Conservation (phyloP, 2,797 vertebrate genomes). For the Apogon talboti region DNA sequence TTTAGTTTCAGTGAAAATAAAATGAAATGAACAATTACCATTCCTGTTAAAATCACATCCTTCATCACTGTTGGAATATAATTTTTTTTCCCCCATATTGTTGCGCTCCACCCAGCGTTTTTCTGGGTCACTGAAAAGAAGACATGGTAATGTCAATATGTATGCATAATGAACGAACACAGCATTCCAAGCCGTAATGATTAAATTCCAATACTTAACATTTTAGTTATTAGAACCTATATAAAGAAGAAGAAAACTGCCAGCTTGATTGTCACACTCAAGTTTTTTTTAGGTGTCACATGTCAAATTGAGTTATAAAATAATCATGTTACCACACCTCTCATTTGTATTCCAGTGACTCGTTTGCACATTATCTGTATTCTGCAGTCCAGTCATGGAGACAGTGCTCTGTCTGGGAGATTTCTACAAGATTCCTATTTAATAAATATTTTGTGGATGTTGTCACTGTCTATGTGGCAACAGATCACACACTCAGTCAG, state of each 20-base stretch:
- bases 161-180: too few relatives aligned
- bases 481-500: slow-evolving; percentile 32
- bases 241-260: not conserved
- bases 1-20: too few relatives aligned
- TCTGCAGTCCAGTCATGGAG: slow-evolving; percentile 56
- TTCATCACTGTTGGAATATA: too few relatives aligned
- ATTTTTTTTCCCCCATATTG: too few relatives aligned
- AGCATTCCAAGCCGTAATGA: not conserved
- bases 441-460: slow-evolving; percentile 65
- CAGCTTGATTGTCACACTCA: slow-evolving; percentile 5
- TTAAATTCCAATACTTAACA: not conserved
- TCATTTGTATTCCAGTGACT: slow-evolving; percentile 66
- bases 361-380: slow-evolving; percentile 44
- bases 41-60: too few relatives aligned
- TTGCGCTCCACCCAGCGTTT: too few relatives aligned
- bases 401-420: slow-evolving; percentile 40
- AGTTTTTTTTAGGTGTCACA: slow-evolving; percentile 7
- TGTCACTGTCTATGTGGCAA: slow-evolving; percentile 56
- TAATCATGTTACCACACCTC: slow-evolving; percentile 33
- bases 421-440: slow-evolving; percentile 51
- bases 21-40: too few relatives aligned
- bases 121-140: too few relatives aligned
- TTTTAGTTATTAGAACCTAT: not conserved
- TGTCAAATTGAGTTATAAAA: slow-evolving; percentile 33
- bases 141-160: too few relatives aligned